These are phyloP conservation scores for Cataglyphis hispanica DNA, from an alignment of 1,140 invertebrate genomes.

Conservation along the genomic window DNA sequence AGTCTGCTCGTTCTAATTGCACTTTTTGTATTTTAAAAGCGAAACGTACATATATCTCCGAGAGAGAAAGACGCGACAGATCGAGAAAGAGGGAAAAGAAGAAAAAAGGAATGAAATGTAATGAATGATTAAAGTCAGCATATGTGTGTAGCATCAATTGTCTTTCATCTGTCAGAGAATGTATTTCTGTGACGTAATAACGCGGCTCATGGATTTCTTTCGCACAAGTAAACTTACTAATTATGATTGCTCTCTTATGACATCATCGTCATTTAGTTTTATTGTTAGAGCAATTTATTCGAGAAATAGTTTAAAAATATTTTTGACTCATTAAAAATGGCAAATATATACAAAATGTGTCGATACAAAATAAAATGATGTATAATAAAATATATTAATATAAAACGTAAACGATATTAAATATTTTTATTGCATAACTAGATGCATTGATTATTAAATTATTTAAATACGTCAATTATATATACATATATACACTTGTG, in stretches of 20 bases:
- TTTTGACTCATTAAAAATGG: too few species aligned
- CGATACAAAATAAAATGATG: too few species aligned
- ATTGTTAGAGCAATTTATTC: neutral
- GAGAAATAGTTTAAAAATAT: neutral
- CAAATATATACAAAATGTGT: too few species aligned
- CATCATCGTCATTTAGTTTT: conserved; percentile 1
- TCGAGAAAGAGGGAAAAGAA: neutral
- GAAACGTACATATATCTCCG: neutral
- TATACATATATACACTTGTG: neutral
- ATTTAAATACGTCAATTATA: neutral
- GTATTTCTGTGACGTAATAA: neutral
- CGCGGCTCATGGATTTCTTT: neutral
- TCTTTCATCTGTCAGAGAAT: neutral
- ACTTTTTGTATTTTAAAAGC: neutral
- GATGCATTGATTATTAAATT: too few species aligned
- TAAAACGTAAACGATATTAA: too few species aligned
- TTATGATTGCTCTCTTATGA: neutral
- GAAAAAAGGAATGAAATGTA: neutral
- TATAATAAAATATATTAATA: too few species aligned
- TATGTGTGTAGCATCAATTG: neutral
- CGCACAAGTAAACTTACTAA: neutral
- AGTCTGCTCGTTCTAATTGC: conserved; percentile 4
- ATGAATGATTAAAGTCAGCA: neutral
- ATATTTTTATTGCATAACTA: too few species aligned
- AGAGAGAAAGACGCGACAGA: neutral